Evolutionary conservation across 2,797 vertebrate species (phyloP).

Genomic region (Argya squamiceps): DNA sequence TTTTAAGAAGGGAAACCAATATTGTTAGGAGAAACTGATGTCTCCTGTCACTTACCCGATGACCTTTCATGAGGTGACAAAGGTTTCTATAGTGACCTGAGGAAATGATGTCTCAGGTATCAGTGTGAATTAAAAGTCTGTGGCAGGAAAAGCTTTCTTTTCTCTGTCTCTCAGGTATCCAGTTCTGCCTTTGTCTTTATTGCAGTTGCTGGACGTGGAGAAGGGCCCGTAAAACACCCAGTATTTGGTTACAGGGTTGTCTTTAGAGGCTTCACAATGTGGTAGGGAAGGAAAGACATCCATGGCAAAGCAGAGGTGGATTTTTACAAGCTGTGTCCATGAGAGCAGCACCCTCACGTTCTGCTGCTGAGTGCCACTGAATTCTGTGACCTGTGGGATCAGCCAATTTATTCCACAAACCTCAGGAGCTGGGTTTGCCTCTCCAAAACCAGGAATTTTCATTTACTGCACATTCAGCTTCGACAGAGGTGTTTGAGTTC

Average conservation of each 20-base stretch:
- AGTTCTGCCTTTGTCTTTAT: conserved; percentile 50
- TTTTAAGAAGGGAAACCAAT: conserved; percentile 51
- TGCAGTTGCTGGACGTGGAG: neutral
- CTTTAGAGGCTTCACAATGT: neutral
- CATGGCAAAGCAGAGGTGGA: neutral
- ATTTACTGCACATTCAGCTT: neutral
- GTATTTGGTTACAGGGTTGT: conserved; percentile 46
- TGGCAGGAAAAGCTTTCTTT: conserved; percentile 48
- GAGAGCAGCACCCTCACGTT: neutral
- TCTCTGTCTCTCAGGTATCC: conserved; percentile 47
- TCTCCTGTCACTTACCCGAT: conserved; percentile 33
- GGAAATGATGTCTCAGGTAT: conserved; percentile 55
- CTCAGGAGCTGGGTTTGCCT: neutral
- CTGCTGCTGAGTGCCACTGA: neutral
- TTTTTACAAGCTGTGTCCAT: neutral
- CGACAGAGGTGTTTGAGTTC: neutral
- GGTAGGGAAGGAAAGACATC: neutral
- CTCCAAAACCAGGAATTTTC: neutral
- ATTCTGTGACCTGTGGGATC: neutral
- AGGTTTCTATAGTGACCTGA: conserved; percentile 50
- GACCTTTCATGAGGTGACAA: conserved; percentile 54
- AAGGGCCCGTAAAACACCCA: conserved; percentile 12
- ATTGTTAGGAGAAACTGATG: conserved; percentile 39
- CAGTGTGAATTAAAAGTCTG: conserved; percentile 45
- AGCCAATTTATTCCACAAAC: neutral